phyloP scores from a whole-genome alignment of 2,888 invertebrate species.

The Tridacna gigas region DNA sequence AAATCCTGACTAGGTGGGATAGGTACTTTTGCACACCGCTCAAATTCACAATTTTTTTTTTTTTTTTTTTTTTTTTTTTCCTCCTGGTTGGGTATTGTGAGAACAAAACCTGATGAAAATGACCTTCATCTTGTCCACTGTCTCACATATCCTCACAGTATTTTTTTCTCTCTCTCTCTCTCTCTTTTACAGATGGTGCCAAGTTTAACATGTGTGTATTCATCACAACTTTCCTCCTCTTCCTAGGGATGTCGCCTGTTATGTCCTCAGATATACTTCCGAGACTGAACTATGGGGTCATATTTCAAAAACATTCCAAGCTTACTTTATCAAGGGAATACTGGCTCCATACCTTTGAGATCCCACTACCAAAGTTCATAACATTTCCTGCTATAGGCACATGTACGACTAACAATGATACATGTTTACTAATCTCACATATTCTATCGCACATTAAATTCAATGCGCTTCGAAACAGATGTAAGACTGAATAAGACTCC shows the following conservation, averaged over 20 bases:
- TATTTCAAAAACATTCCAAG: slow-evolving; percentile 33
- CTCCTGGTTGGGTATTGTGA: too few species aligned
- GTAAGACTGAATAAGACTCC: slow-evolving; percentile 21
- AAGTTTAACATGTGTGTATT: neutral
- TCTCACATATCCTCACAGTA: too few species aligned
- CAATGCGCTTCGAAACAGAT: slow-evolving; percentile 14
- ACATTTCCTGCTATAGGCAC: slow-evolving; percentile 13
- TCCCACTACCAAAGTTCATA: slow-evolving; percentile 29
- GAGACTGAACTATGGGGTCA: slow-evolving; percentile 49
- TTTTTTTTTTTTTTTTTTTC: too few species aligned
- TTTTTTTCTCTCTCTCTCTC: slow-evolving; percentile 10
- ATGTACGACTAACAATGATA: slow-evolving; percentile 4
- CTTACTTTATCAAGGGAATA: slow-evolving; percentile 35
- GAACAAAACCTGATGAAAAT: too few species aligned
- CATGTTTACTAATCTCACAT: slow-evolving; percentile 21
- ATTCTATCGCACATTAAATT: slow-evolving; percentile 35
- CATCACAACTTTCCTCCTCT: slow-evolving; percentile 9
- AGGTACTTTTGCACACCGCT: neutral
- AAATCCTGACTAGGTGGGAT: neutral
- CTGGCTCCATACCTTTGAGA: slow-evolving; percentile 56
- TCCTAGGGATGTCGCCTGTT: neutral
- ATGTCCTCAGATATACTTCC: slow-evolving; percentile 23
- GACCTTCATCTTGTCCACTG: too few species aligned
- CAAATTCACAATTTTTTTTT: neutral
- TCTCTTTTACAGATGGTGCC: slow-evolving; percentile 40